Conservation (phyloP, 2,113 vertebrate genomes). For the Lanius collurio region DNA sequence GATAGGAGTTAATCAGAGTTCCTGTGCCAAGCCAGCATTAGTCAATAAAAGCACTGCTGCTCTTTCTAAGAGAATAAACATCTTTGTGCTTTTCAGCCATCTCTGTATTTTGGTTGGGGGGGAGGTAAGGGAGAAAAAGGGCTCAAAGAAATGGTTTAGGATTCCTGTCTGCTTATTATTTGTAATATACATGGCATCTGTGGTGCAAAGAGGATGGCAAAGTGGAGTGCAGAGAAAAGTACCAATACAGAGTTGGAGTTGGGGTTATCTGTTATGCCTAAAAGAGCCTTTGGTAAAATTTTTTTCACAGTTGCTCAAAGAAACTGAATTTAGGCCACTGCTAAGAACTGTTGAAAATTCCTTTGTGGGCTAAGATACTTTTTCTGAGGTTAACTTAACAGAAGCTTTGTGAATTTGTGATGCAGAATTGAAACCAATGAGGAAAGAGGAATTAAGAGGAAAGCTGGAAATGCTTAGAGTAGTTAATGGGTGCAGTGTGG, state of each 20-base stretch:
- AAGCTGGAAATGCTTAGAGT: not conserved
- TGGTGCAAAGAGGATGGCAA: not conserved
- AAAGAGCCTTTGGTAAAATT: not conserved
- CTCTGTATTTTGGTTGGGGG: not conserved
- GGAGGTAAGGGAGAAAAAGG: not conserved
- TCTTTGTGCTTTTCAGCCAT: not conserved
- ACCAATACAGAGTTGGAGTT: not conserved
- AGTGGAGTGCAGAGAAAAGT: not conserved
- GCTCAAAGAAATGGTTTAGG: not conserved
- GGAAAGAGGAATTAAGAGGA: not conserved
- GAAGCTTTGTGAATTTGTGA: not conserved
- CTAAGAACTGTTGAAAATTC: not conserved
- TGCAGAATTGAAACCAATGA: not conserved
- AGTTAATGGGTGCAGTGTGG: not conserved
- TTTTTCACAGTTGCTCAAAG: not conserved
- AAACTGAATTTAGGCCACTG: not conserved
- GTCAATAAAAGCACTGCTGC: not conserved
- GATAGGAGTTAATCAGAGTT: not conserved
- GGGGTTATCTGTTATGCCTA: not conserved
- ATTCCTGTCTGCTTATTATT: not conserved
- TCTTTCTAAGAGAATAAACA: constrained; percentile 3
- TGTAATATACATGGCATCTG: not conserved
- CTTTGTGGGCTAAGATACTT: not conserved
- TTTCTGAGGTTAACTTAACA: not conserved
- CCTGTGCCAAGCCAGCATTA: not conserved